Percentiles rank a stretch among this genome's conserved stretches.
phyloP scores from a whole-genome alignment of 2,113 vertebrate species.

The Rhodinocichla rosea region DNA sequence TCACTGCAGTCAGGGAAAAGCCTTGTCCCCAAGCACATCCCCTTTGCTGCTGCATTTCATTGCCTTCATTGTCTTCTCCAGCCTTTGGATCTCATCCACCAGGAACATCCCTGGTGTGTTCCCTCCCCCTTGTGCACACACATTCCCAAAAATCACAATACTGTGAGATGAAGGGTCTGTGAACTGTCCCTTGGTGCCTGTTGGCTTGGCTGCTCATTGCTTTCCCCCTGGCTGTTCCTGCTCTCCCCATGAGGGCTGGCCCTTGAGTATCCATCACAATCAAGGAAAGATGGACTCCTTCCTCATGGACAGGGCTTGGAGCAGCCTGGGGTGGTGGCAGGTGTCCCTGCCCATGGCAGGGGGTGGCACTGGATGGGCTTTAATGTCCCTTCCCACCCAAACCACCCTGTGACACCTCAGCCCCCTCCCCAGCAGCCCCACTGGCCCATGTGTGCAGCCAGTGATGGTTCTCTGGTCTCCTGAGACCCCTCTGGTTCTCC shows the following conservation, averaged over 20 bases:
- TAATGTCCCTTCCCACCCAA: neutral
- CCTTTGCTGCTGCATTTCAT: neutral
- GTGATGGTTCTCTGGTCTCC: neutral
- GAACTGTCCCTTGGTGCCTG: neutral
- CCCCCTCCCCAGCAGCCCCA: neutral
- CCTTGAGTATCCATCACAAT: neutral
- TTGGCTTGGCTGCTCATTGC: neutral
- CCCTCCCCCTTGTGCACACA: neutral
- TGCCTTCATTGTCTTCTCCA: neutral
- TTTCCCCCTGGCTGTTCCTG: neutral
- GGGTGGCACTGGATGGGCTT: neutral
- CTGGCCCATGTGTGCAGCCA: neutral
- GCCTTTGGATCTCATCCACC: neutral
- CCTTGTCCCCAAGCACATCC: neutral
- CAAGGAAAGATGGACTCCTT: neutral
- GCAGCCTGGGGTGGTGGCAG: accelerated
- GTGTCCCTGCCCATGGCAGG: neutral
- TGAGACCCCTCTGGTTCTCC: neutral
- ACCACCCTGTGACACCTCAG: neutral
- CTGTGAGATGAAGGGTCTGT: neutral
- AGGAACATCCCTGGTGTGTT: neutral
- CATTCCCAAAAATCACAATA: accelerated
- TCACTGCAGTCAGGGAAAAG: accelerated
- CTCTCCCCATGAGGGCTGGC: neutral
- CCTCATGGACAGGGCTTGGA: neutral